Percentiles rank a stretch among this genome's conserved stretches.
Conservation (phyloP, 2,797 vertebrate species). For the Gadopsis marmoratus region DNA sequence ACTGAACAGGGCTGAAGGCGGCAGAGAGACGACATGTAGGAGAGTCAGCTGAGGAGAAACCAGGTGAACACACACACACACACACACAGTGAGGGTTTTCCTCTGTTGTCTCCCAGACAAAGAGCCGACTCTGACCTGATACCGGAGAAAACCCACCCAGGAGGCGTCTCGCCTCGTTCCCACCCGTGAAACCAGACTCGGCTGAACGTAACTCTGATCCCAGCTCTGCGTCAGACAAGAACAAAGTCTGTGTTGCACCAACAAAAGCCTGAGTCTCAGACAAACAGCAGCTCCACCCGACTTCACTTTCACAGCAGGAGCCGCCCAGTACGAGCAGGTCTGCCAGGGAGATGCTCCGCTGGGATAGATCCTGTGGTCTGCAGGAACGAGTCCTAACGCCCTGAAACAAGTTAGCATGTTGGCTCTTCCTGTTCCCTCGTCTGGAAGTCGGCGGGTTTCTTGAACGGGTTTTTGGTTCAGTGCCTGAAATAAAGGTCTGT, state of each 20-base stretch:
- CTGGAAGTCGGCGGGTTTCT: too few species aligned
- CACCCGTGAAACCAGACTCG: conserved; percentile 3
- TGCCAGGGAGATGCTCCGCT: background rate
- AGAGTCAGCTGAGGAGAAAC: conserved; percentile 23
- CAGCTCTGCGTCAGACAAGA: background rate
- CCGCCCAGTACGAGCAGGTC: conserved; percentile 11
- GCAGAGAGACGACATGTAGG: background rate
- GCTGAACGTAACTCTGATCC: background rate
- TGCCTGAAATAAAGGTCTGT: too few species aligned
- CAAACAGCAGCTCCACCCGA: conserved; percentile 17
- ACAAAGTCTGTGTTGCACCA: background rate
- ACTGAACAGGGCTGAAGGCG: conserved; percentile 75
- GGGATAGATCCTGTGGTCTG: too few species aligned
- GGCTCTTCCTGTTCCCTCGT: too few species aligned
- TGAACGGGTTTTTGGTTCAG: too few species aligned
- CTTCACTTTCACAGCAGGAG: background rate
- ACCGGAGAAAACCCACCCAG: conserved; percentile 19
- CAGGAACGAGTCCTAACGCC: too few species aligned
- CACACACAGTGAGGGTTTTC: too few species aligned
- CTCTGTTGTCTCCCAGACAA: conserved; percentile 9
- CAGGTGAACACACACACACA: conserved; percentile 64
- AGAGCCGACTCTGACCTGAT: conserved; percentile 28
- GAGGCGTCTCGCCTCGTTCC: background rate
- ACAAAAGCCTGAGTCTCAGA: background rate
- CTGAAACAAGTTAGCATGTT: too few species aligned